Base-by-base conservation (phyloP, 2,113 vertebrate species). In the Gasterosteus nipponicus region DNA sequence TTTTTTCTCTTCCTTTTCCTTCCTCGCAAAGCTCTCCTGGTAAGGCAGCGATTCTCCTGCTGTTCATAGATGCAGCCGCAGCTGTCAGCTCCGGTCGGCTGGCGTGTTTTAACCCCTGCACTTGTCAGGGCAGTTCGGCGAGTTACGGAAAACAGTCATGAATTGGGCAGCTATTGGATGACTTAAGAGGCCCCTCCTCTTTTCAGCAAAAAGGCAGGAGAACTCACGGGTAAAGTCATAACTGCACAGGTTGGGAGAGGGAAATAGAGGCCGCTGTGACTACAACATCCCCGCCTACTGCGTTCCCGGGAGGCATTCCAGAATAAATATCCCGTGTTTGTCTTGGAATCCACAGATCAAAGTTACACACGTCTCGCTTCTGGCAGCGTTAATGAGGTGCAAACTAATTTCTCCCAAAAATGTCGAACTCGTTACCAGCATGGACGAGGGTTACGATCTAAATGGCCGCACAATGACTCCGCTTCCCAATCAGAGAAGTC, bases 141-240 rank as follows among this genome's bases (percentile, higher is more conserved):
- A 94, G 94, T 94, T 89, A 92, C 89, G 89, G 91, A 87, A 26
- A 91, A 93, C 85, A 91, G 93, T 95, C 81, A 90, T 95, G 93
- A 93, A 91, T 91, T 76, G 86, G 85, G 89, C 95, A 96, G 96
- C 96, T 96, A 94, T 97, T 95, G 93, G 89, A 94, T 97, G 96
- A 97, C 96, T 84, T 60, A 80, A 90, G 84, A 75, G 35, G 93
- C 91, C 88, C 95, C 94, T 95, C 96, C 95, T 93, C 82, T 88
- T 91, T 89, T 59, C 91, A 85, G 90, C 61, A 69, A 86, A 86
- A 90, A 88, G 71, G 73, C 72, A 78, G 60, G 78, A 87, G 79
- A 80, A 84, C 72, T 88, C 75, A 81, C 80, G 73, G 79, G 81
- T 60, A 85, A 83, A 84, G 82, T 82, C 70, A 78, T 44, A 62